Base-by-base conservation (phyloP, 2,113 vertebrate genomes). In the Pavo muticus region DNA sequence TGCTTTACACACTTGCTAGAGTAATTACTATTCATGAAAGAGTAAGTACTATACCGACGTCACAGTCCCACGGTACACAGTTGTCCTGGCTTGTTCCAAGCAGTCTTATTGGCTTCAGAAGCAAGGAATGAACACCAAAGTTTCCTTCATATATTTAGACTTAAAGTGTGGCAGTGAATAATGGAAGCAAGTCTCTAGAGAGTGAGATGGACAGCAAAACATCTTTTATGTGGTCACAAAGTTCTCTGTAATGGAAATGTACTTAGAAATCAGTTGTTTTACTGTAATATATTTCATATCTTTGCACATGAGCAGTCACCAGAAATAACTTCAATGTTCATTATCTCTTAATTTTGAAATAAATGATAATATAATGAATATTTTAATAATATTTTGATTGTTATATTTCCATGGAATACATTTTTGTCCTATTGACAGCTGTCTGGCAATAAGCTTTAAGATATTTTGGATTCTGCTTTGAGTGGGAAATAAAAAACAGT, bases 1-100 rank as follows among this genome's bases (percentile, higher is more conserved):
- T 89, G 80, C 68, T 96, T 96, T 96, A 93, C 64, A 83, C 91
- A 94, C 87, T 96, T 91, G 92, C 72, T 77, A 52, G 86, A 83
- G 78, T 93, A 95, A 96, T 96, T 94, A 75, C 88, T 93, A 44
- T 88, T 83, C 63, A 35, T 85, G 81, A 68, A 91, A 63, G 73
- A 75, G 42, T 71, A 19, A 75, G 42, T 71, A 17, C 79, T 88
- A 65, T 54, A 64, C 50, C 63, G 93, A 40, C 1, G 0, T 91
- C 70, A 50, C 84, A 84, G 1, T 71, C 47, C 23, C 42, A 30
- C 2, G 1, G 6, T 40, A 45, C 42, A 32, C 15, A 5, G 37
- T 74, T 76, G 44, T n/a, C 32, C 70, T 91, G 52, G 59, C 39
- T 65, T 81, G 27, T 92, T 96, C 76, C 70, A 93, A 32, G 70